Evolutionary conservation across 2,113 vertebrate species (phyloP).

Genomic region (Raja brachyura): DNA sequence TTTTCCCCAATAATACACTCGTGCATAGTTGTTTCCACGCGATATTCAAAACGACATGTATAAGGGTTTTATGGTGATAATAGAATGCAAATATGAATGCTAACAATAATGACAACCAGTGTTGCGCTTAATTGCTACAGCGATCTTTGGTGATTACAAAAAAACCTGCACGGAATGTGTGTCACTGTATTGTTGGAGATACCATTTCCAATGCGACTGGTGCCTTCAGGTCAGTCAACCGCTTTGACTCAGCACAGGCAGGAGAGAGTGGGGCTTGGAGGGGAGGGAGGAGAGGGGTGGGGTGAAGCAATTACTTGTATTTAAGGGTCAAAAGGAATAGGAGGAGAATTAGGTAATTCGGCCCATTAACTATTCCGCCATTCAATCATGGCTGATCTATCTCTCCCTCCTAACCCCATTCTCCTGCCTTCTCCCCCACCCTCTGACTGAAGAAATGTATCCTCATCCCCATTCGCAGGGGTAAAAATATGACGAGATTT

Average conservation of each 20-base stretch:
- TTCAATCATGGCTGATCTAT: no score
- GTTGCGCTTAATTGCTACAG: conserved; percentile 28
- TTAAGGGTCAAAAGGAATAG: neutral
- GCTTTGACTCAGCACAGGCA: neutral
- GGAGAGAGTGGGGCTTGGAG: no score
- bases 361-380: no score
- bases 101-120: conserved; percentile 17
- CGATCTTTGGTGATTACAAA: conserved; percentile 16
- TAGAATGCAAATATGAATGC: conserved; percentile 7
- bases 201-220: neutral
- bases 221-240: neutral
- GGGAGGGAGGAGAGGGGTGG: no score
- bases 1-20: neutral
- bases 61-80: neutral
- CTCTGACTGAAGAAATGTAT: no score
- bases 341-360: no score
- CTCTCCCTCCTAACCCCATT: no score
- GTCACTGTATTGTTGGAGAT: neutral
- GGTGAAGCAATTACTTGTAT: neutral
- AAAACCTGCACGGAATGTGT: neutral
- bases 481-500: no score
- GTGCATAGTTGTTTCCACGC: neutral
- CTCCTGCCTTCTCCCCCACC: no score
- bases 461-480: no score
- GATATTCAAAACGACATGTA: neutral